Evolutionary conservation across 2,113 vertebrate species (phyloP), one percentile per base, ranked within the genome.

Genomic region (Trematocara macrostoma): DNA sequence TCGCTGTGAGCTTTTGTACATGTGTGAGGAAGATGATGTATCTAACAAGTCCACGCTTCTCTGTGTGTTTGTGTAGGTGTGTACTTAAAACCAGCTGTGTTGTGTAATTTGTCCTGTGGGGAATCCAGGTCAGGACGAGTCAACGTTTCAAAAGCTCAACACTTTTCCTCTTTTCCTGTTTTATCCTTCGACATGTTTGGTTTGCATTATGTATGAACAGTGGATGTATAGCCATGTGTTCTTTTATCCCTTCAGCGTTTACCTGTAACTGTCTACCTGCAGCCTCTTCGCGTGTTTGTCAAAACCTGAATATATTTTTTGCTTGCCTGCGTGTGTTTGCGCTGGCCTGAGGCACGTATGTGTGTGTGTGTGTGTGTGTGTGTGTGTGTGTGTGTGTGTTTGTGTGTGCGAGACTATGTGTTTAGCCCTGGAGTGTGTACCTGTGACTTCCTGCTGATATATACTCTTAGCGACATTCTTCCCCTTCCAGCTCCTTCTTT

Each of bases 361-460:
- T 57, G 84, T 56, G 26, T 26, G 26, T 26, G 26, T 26, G 26
- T 26, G 76, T 47, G 42, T 78, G 45, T 81, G 59, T 5, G 4
- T 29, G 40, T 20, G 47, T 78, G 47, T 81, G 59, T 26, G 40
- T 16, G 47, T 55, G 53, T 31, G 18, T 55, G 15, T 31, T 34
- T n/a, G 45, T 76, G 18, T 64, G 15, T 40, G 11, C 7, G 7
- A n/a, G 53, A 42, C 57, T 78, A 11, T 71, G 78, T 84, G 57
- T 82, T 84, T 53, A 57, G 80, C 85, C 87, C 84, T 16, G 14
- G 31, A 86, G 84, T 82, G 29, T 86, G 79, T 88, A 88, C 87
- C 90, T 88, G 91, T 79, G 86, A 90, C 82, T 89, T 87, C 83
- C 78, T 23, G 20, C 78, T 91, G 90, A 93, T 71, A 57, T 82